Evolutionary conservation across 1,140 invertebrate genomes (phyloP).

Genomic region (Heliothis virescens): DNA sequence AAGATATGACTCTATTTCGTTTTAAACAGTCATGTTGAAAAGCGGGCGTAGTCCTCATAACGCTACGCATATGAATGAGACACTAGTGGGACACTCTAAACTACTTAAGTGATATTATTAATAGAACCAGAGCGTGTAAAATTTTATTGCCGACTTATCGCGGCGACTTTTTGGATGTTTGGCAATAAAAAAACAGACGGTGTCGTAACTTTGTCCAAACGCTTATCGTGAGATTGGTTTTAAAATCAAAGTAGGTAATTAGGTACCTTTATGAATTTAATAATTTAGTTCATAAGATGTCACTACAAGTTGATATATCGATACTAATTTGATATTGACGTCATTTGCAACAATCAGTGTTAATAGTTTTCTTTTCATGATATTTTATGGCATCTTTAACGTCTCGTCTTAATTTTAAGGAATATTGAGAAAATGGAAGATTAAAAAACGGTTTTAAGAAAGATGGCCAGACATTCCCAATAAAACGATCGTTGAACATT

Average conservation of each 20-base stretch:
- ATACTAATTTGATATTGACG: conserved; percentile 6
- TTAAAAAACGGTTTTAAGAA: conserved; percentile 2
- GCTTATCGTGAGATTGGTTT: neutral
- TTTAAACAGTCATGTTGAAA: conserved; percentile 53
- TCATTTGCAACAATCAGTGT: conserved; percentile 1
- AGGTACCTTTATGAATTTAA: neutral
- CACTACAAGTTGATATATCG: neutral
- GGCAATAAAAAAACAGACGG: conserved; percentile 7
- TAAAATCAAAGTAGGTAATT: conserved; percentile 4
- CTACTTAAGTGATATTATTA: conserved; percentile 8
- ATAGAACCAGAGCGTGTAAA: conserved; percentile 28
- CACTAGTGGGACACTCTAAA: conserved; percentile 12
- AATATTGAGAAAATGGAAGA: neutral
- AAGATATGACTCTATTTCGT: conserved; percentile 46
- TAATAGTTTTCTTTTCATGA: neutral
- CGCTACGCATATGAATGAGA: conserved; percentile 40
- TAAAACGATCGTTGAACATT: conserved; percentile 19
- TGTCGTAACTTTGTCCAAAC: conserved; percentile 23
- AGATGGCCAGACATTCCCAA: conserved; percentile 2
- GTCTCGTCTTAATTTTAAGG: neutral
- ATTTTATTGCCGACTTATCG: conserved; percentile 31
- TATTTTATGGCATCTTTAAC: neutral
- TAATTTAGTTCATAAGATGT: neutral
- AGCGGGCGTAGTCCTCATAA: conserved; percentile 52
- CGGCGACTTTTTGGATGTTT: neutral